These are phyloP conservation scores for Gisinianus flammeolus DNA, from an alignment of 2,888 invertebrate species.

Conservation along the genomic window DNA sequence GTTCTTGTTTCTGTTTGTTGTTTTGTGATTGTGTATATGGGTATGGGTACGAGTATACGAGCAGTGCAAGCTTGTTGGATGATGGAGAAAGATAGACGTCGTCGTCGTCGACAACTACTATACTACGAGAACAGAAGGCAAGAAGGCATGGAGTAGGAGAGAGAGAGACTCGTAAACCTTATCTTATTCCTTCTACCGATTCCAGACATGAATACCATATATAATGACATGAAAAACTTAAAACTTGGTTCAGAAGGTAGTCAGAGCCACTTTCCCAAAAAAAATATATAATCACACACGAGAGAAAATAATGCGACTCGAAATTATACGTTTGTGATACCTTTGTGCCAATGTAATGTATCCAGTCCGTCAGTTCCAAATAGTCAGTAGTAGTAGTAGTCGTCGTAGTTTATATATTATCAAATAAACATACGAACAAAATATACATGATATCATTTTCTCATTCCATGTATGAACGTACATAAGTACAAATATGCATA, in stretches of 20 bases:
- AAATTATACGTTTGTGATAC: conserved; percentile 54
- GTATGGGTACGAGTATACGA: not conserved
- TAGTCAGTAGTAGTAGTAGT: too few relatives aligned
- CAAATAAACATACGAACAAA: not conserved
- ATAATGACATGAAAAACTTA: conserved; percentile 49
- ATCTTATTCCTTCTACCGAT: conserved; percentile 37
- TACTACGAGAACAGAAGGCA: conserved; percentile 28
- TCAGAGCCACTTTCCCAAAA: conserved; percentile 24
- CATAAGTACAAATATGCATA: not conserved
- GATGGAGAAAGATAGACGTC: conserved; percentile 17
- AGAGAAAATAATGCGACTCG: conserved; percentile 54
- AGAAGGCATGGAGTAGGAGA: conserved; percentile 30
- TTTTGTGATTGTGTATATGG: not conserved
- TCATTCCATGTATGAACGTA: not conserved
- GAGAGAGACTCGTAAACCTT: conserved; percentile 27
- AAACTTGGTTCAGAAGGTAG: conserved; percentile 44
- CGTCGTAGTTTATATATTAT: conserved; percentile 19
- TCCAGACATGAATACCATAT: conserved; percentile 49
- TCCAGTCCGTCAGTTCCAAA: conserved; percentile 36
- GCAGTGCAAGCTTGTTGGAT: not conserved
- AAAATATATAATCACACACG: conserved; percentile 53
- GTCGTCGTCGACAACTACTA: not conserved
- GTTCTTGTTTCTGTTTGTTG: conserved; percentile 7
- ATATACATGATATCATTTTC: not conserved
- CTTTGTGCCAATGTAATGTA: conserved; percentile 49